Evolutionary conservation across 2,888 invertebrate genomes (phyloP), one percentile per base, ranked within the genome.

Genomic region (Thereva unica): DNA sequence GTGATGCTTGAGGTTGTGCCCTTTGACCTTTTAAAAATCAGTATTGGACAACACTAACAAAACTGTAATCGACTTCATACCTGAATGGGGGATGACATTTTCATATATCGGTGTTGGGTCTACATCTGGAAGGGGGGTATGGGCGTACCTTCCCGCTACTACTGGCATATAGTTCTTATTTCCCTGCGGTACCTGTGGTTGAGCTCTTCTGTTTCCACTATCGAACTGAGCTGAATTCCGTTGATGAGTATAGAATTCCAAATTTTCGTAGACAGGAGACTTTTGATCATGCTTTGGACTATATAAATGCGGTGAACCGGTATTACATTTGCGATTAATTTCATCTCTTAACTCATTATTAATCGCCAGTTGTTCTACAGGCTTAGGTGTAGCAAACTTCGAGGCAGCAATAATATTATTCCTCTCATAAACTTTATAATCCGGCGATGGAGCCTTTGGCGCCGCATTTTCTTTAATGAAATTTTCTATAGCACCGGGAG

Each of bases 251-350:
- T 91, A 92, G 77, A 91, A 92, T 72, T 92, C 92, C 64, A 93
- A 85, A 79, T 93, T 93, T 78, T 93, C 93, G 77, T 93, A 93
- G 37, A 93, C 88, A 0, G 88, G 87, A 5, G 80, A 79, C n/a
- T 47, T 59, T 5, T 59, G 59, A 5, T 59, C 59, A 4, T 49
- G 37, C 9, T 59, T 59, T 59, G 47, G 45, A 38, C 59, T 59
- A 12, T 47, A 59, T 5, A 37, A 38, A 74, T 78, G 81, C 72
- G 78, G 77, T 72, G 84, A 81, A 72, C 70, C 5, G 75, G 76
- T 64, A 74, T 79, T 12, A 76, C 77, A 9, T 74, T 66, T 40
- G 72, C 69, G 55, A 73, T 73, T 5, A 70, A 73, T 1, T 71
- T 75, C 40, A 71, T 74, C 10, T 72, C 73, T 68, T 74, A 74